These are phyloP conservation scores for Onychomys arenicola DNA, from an alignment of 2,797 vertebrate species.

Conservation along the genomic window DNA sequence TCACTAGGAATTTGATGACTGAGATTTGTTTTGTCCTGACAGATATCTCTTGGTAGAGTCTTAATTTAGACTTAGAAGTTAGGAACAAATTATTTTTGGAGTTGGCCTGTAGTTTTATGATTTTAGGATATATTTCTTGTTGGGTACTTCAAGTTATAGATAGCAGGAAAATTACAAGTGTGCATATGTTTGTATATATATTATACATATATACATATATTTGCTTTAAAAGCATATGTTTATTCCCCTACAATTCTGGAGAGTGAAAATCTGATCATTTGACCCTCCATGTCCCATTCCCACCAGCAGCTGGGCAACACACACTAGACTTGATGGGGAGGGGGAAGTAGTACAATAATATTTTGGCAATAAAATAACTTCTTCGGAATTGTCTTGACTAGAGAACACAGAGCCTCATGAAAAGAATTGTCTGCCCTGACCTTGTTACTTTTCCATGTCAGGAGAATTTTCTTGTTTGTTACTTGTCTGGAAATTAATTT, in stretches of 20 bases:
- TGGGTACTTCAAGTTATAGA: conserved; percentile 3
- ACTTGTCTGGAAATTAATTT: conserved; percentile 49
- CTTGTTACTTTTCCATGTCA: conserved; percentile 35
- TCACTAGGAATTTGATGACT: not conserved
- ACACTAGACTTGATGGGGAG: not conserved
- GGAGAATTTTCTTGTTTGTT: not conserved
- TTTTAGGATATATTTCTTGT: conserved; percentile 29
- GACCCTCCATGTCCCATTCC: not conserved
- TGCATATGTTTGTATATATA: not conserved
- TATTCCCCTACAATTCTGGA: not conserved
- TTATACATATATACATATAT: not conserved
- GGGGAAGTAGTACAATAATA: not conserved
- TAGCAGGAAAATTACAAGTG: not conserved
- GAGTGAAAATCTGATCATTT: not conserved
- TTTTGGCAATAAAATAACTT: conserved; percentile 33
- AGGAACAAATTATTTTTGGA: conserved; percentile 35
- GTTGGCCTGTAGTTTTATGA: not conserved
- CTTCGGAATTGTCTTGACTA: not conserved
- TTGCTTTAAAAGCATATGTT: not conserved
- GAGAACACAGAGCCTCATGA: not conserved
- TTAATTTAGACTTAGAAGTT: conserved; percentile 32
- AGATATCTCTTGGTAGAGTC: conserved; percentile 2
- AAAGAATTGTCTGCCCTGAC: conserved; percentile 18
- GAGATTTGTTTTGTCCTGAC: conserved; percentile 31
- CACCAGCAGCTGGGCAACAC: not conserved